These are phyloP conservation scores for Podotricha telesiphe DNA, from an alignment of 2,888 invertebrate species.

Conservation along the genomic window DNA sequence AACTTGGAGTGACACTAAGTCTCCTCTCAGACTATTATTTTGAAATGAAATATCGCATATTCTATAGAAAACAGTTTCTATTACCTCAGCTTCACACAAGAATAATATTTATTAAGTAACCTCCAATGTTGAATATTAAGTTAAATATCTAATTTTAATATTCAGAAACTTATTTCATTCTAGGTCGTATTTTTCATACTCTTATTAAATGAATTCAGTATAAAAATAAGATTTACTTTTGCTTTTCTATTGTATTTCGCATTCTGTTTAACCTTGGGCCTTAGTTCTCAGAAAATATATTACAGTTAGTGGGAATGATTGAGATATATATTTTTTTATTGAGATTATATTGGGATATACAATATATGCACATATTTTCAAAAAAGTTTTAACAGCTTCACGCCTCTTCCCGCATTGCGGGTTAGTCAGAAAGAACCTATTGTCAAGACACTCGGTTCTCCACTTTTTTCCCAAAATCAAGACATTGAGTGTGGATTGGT, in stretches of 20 bases:
- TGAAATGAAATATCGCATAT: too few relatives aligned
- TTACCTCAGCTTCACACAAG: neutral
- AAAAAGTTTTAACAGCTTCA: too few relatives aligned
- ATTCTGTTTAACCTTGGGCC: neutral
- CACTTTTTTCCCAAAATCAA: too few relatives aligned
- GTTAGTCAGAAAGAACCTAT: too few relatives aligned
- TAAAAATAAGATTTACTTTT: slow-evolving; percentile 22
- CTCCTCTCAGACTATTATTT: too few relatives aligned
- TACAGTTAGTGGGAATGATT: neutral
- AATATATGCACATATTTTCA: too few relatives aligned
- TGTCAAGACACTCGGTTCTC: too few relatives aligned
- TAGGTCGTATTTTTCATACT: slow-evolving; percentile 17
- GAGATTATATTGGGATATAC: too few relatives aligned
- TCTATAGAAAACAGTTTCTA: neutral
- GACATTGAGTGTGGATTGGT: too few relatives aligned
- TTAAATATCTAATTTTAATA: slow-evolving; percentile 16
- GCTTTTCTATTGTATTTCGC: slow-evolving; percentile 19
- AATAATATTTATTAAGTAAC: slow-evolving; percentile 17
- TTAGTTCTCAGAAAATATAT: neutral
- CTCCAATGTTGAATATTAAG: slow-evolving; percentile 11
- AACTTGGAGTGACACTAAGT: too few relatives aligned
- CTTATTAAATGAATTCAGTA: slow-evolving; percentile 11
- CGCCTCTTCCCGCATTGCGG: too few relatives aligned
- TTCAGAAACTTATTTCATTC: slow-evolving; percentile 16
- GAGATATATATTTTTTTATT: neutral